These are phyloP conservation scores for Rhinolophus ferrumequinum DNA, from an alignment of 2,113 vertebrate species.

Conservation along the genomic window DNA sequence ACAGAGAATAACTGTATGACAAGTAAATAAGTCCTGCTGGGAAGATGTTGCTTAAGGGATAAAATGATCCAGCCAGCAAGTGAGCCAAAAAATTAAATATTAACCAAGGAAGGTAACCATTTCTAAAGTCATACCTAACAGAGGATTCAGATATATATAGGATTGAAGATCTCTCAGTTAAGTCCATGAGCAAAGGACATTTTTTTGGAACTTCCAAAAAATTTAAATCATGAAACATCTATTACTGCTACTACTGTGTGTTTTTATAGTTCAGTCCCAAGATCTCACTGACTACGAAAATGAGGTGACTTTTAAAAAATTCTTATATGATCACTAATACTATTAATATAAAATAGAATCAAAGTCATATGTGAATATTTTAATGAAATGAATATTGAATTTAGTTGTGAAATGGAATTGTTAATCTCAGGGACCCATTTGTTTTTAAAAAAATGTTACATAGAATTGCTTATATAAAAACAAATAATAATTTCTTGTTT, in stretches of 20 bases:
- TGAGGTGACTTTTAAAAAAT: slow-evolving; percentile 60
- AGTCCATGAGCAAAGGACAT: slow-evolving; percentile 53
- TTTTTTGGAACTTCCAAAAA: slow-evolving; percentile 66
- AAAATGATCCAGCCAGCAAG: slow-evolving; percentile 70
- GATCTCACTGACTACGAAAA: slow-evolving; percentile 36
- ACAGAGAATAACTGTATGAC: slow-evolving; percentile 56
- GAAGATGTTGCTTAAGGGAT: slow-evolving; percentile 86
- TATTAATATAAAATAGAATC: slow-evolving; percentile 19
- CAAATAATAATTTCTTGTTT: neutral
- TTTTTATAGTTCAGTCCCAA: slow-evolving; percentile 68
- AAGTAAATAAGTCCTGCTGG: slow-evolving; percentile 82
- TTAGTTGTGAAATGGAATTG: neutral
- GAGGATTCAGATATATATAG: slow-evolving; percentile 70
- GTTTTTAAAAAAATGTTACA: slow-evolving; percentile 43
- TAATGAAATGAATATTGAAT: neutral
- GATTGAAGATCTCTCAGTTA: slow-evolving; percentile 3
- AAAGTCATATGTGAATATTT: neutral
- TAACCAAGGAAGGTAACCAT: slow-evolving; percentile 80
- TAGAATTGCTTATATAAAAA: slow-evolving; percentile 24
- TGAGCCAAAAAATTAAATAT: slow-evolving; percentile 81
- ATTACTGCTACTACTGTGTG: slow-evolving; percentile 84
- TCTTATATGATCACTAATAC: slow-evolving; percentile 23
- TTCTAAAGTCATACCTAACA: slow-evolving; percentile 58
- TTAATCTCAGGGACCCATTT: neutral
- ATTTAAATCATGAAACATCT: slow-evolving; percentile 83